Evolutionary conservation across 2,797 vertebrate species (phyloP), one percentile per base, ranked within the genome.

Genomic region (Australoheros facetus): DNA sequence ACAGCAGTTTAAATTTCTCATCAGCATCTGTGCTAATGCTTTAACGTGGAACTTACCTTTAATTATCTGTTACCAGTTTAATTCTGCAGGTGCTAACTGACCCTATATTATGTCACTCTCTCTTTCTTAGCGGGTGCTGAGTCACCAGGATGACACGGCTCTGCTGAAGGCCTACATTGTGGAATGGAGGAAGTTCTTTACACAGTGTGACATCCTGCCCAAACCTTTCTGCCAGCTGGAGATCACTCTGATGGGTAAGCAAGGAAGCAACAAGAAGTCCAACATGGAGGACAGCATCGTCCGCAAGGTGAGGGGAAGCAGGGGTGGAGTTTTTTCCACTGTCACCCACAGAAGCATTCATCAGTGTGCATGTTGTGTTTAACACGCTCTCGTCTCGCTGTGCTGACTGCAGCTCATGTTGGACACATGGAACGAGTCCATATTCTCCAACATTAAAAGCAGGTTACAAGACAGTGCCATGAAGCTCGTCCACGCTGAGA

Each of bases 141-240:
- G 98, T 91, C 98, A 99, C 92, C 98, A 99, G 90, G 98, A 99
- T 80, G 98, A 99, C 91, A 99, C 98, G 0, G 98, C 98, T 4
- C 94, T 99, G 48, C 95, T 99, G 9, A 99, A 99, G 93, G 98
- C 98, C 1, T 99, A 99, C 87, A 99, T 99, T 7, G 97, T 97
- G 48, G 98, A 99, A 93, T 99, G 98, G 98, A 96, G 98, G 91
- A 99, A 99, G 95, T 99, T 99, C 94, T 99, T 99, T 94, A 99
- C 98, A 0, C 98, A 99, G 78, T 99, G 98, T 16, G 98, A 99
- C 94, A 99, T 99, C 92, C 94, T 99, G 87, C 98, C 98, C 51
- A 99, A 99, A 91, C 98, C 98, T 11, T 99, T 99, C 92, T 99
- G 98, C 89, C 98, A 99, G 82, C 82, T 99, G 86, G 98, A 99